Conservation (phyloP, 2,113 vertebrate species). For the Hyla sarda region DNA sequence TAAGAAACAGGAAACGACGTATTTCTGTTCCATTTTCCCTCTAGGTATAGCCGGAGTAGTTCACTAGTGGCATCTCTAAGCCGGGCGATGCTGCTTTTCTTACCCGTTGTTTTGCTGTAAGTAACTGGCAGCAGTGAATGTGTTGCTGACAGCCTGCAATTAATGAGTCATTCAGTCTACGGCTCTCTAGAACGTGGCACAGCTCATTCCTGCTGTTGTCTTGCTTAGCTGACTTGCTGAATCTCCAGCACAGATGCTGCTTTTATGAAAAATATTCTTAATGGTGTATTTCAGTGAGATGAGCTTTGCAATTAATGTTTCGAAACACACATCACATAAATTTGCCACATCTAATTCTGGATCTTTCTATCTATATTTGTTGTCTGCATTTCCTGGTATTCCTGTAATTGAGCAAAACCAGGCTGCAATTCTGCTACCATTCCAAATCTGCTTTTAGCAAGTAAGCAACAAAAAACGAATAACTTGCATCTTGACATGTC, state of each 20-base stretch:
- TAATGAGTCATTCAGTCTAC: slow-evolving; percentile 38
- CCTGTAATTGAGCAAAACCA: slow-evolving; percentile 38
- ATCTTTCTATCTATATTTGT: slow-evolving; percentile 43
- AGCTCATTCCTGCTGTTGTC: slow-evolving; percentile 18
- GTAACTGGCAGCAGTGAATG: slow-evolving; percentile 15
- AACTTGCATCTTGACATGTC: slow-evolving; percentile 24
- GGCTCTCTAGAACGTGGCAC: not conserved
- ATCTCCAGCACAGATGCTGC: slow-evolving; percentile 36
- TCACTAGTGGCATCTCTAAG: not conserved
- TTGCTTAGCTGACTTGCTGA: slow-evolving; percentile 26
- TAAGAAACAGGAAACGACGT: not conserved
- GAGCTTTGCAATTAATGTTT: slow-evolving; percentile 49
- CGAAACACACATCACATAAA: slow-evolving; percentile 52
- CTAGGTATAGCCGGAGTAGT: not conserved
- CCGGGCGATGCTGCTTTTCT: not conserved
- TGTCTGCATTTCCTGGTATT: slow-evolving; percentile 31
- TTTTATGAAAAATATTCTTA: slow-evolving; percentile 49
- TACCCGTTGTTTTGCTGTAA: slow-evolving; percentile 1
- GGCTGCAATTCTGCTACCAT: slow-evolving; percentile 16
- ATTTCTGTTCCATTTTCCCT: not conserved
- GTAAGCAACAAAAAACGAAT: slow-evolving; percentile 41
- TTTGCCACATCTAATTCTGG: slow-evolving; percentile 50
- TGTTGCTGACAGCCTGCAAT: slow-evolving; percentile 32
- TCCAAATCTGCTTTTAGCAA: slow-evolving; percentile 34
- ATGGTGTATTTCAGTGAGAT: slow-evolving; percentile 43